Evolutionary conservation across 2,888 invertebrate genomes (phyloP).

Genomic region (Eurytoma adleriae): DNA sequence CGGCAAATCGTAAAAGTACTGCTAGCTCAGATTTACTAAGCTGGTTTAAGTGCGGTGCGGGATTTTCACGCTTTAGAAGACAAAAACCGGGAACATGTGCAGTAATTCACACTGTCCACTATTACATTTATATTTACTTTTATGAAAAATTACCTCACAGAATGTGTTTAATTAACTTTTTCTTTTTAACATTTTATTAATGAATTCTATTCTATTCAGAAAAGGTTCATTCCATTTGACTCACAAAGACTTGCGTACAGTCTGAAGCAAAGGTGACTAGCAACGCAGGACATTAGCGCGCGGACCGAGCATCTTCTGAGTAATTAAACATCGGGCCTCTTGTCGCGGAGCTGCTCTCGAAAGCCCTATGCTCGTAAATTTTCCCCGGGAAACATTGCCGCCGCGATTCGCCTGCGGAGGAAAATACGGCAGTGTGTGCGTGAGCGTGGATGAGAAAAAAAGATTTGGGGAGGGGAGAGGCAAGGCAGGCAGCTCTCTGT

Average conservation of each 20-base stretch:
- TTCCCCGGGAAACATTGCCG: neutral
- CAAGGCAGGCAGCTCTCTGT: neutral
- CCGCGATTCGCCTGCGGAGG: neutral
- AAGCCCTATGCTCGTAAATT: conserved; percentile 9
- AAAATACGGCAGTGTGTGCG: neutral
- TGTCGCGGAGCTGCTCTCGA: neutral
- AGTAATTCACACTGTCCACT: too few relatives aligned
- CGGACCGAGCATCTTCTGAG: conserved; percentile 22
- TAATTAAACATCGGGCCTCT: conserved; percentile 41
- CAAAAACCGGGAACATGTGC: too few relatives aligned
- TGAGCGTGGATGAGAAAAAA: neutral
- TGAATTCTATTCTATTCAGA: too few relatives aligned
- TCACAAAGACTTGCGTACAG: neutral
- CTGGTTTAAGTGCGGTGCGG: too few relatives aligned
- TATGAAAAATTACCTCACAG: too few relatives aligned
- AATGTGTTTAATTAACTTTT: too few relatives aligned
- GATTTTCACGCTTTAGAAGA: too few relatives aligned
- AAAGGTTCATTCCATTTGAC: too few relatives aligned
- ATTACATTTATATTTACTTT: too few relatives aligned
- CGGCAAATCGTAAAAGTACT: neutral
- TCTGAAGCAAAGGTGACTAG: neutral
- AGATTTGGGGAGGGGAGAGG: neutral
- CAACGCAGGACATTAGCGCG: conserved; percentile 17
- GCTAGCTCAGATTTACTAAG: too few relatives aligned
- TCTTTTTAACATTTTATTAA: too few relatives aligned